Evolutionary conservation across 2,113 vertebrate genomes (phyloP).

Genomic region (Corydoras sp.): DNA sequence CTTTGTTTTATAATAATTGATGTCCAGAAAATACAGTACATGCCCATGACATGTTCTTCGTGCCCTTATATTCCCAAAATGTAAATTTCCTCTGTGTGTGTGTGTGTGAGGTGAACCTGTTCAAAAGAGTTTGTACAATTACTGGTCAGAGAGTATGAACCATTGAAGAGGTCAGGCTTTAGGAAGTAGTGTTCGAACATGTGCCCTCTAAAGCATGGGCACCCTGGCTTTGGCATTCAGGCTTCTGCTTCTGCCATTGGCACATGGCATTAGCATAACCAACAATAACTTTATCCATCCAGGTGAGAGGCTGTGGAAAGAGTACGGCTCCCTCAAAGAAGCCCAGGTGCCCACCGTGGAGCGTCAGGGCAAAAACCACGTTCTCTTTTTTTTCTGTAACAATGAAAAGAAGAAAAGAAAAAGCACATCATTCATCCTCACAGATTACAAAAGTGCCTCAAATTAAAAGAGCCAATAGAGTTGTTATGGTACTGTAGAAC

Average conservation of each 20-base stretch:
- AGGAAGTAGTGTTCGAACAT: slow-evolving; percentile 56
- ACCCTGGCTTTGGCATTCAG: slow-evolving; percentile 74
- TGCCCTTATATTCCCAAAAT: background rate
- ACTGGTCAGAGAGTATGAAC: slow-evolving; percentile 13
- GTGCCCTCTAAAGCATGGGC: slow-evolving; percentile 46
- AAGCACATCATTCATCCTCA: no score
- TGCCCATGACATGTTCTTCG: background rate
- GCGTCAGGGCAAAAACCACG: slow-evolving; percentile 86
- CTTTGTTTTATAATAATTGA: background rate
- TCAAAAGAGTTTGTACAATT: background rate
- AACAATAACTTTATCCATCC: slow-evolving; percentile 99
- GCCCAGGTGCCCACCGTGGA: slow-evolving; percentile 94
- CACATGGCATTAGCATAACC: slow-evolving; percentile 88
- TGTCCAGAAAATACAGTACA: slow-evolving; percentile 19
- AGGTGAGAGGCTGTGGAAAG: slow-evolving; percentile 92
- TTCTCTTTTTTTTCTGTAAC: slow-evolving; percentile 84
- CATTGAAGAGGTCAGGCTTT: slow-evolving; percentile 30
- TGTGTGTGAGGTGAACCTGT: background rate
- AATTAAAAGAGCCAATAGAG: no score
- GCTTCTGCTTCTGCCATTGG: slow-evolving; percentile 93
- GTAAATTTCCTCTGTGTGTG: background rate
- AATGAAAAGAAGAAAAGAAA: background rate
- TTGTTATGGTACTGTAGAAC: no score
- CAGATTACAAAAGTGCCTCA: no score
- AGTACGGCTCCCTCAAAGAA: slow-evolving; percentile 98